phyloP scores from a whole-genome alignment of 2,888 invertebrate species.

The Tuberolachnus salignus region DNA sequence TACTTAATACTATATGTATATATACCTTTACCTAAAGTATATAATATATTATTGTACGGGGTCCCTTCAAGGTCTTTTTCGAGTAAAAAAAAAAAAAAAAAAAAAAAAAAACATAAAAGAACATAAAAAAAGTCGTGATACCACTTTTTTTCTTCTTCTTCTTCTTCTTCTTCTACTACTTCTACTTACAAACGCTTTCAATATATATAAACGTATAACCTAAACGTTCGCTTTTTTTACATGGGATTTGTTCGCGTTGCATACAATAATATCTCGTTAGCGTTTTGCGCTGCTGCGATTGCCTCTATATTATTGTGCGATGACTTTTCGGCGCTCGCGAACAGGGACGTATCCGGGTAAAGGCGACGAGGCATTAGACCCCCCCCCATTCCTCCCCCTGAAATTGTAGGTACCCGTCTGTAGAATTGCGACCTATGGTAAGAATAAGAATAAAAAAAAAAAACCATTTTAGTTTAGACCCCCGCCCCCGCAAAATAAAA shows the following conservation, averaged over 20 bases:
- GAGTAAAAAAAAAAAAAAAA: slow-evolving; percentile 32
- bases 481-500: no score
- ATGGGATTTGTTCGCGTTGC: slow-evolving; percentile 33
- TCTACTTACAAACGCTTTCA: neutral
- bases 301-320: neutral
- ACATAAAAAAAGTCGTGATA: slow-evolving; percentile 51
- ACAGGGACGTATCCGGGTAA: no score
- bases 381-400: no score
- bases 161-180: neutral
- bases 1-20: neutral
- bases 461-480: no score
- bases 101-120: no score
- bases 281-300: neutral
- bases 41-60: slow-evolving; percentile 38
- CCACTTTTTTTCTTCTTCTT: slow-evolving; percentile 21
- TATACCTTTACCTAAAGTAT: slow-evolving; percentile 34
- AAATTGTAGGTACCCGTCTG: no score
- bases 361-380: no score
- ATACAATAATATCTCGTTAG: slow-evolving; percentile 42
- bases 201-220: neutral
- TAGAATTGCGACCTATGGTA: no score
- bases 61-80: slow-evolving; percentile 54
- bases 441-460: no score
- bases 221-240: slow-evolving; percentile 40
- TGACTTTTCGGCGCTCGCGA: neutral